Conservation (phyloP, 2,888 invertebrate genomes). For the Neoitamus cyanurus region DNA sequence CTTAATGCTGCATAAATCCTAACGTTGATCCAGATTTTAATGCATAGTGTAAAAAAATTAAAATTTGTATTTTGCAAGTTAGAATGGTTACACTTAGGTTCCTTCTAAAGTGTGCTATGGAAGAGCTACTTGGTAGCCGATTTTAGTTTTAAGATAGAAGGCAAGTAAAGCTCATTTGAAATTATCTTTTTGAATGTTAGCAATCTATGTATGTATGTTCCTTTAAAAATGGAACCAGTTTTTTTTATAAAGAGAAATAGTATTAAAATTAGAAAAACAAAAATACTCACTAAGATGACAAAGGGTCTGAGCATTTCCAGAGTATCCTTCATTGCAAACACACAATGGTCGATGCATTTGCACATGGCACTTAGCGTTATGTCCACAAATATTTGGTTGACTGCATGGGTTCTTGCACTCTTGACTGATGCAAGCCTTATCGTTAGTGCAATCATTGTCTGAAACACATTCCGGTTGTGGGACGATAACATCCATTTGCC, state of each 20-base stretch:
- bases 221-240: too few species aligned
- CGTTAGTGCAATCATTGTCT: slow-evolving; percentile 83
- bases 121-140: too few species aligned
- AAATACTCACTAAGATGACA: slow-evolving; percentile 77
- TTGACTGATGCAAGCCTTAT: slow-evolving; percentile 82
- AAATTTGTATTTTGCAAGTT: too few species aligned
- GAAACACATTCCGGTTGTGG: slow-evolving; percentile 80
- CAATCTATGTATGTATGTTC: neutral
- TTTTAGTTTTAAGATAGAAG: too few species aligned
- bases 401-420: slow-evolving; percentile 82
- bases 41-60: too few species aligned
- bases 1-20: too few species aligned
- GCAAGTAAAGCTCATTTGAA: too few species aligned
- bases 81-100: too few species aligned
- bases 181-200: too few species aligned
- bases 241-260: neutral
- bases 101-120: too few species aligned
- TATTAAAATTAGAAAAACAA: neutral
- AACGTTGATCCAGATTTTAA: too few species aligned
- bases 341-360: slow-evolving; percentile 85
- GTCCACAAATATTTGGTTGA: slow-evolving; percentile 75
- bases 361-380: slow-evolving; percentile 81
- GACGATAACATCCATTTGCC: slow-evolving; percentile 66
- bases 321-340: slow-evolving; percentile 82
- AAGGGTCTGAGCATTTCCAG: slow-evolving; percentile 83